Evolutionary conservation across 2,888 invertebrate species (phyloP).

Genomic region (Amblyteles armatorius): DNA sequence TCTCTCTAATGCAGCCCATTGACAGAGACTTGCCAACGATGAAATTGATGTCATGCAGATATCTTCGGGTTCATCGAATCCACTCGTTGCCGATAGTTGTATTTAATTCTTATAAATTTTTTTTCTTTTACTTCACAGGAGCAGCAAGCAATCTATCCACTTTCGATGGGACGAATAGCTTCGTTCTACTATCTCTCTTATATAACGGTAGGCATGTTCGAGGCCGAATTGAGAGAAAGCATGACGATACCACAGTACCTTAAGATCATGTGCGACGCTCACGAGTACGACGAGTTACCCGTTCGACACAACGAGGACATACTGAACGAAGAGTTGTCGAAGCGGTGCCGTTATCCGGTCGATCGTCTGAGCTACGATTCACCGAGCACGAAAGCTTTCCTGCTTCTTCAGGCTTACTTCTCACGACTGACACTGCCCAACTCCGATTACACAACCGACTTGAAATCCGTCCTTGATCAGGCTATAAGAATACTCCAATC

Average conservation of each 20-base stretch:
- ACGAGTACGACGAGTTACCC: constrained; percentile 97
- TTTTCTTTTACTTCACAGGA: constrained; percentile 68
- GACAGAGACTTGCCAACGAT: no score
- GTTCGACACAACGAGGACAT: constrained; percentile 99
- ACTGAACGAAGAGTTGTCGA: constrained; percentile 95
- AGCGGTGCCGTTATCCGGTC: constrained; percentile 90
- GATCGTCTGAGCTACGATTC: constrained; percentile 93
- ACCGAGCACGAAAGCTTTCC: constrained; percentile 96
- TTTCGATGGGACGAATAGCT: constrained; percentile 94
- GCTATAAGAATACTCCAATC: constrained; percentile 97
- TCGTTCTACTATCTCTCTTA: constrained; percentile 99
- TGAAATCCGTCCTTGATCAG: constrained; percentile 98
- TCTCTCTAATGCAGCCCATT: no score
- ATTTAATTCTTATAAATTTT: constrained; percentile 39
- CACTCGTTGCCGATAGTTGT: constrained; percentile 16
- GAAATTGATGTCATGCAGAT: no score
- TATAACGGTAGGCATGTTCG: constrained; percentile 95
- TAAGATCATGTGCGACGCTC: constrained; percentile 91
- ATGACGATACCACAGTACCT: constrained; percentile 91
- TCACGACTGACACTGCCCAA: constrained; percentile 93
- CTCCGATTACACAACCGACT: constrained; percentile 97
- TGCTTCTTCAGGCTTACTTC: constrained; percentile 98
- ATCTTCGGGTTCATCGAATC: no score
- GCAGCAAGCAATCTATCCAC: constrained; percentile 76
- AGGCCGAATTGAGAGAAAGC: constrained; percentile 88